Percentiles rank a stretch among this genome's conserved stretches.
Evolutionary conservation across 53 echinoderm and acorn worm species (phyloP).

Genomic region (Holothuria leucospilota): DNA sequence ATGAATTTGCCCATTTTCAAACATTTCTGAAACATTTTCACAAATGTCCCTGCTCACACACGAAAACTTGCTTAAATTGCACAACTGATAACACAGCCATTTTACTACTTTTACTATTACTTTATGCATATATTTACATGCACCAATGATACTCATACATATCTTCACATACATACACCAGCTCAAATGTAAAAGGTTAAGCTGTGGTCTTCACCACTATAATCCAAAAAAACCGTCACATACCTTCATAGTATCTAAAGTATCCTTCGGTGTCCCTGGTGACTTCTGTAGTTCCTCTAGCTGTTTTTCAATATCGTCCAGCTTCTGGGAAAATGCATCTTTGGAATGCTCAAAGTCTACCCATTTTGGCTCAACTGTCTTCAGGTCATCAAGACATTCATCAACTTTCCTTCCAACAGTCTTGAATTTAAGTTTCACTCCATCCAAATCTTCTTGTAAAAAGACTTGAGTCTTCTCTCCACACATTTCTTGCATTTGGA

Average conservation of each 20-base stretch:
- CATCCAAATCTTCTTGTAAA: constrained; percentile 14
- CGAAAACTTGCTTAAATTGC: no score
- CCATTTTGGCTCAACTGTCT: constrained; percentile 22
- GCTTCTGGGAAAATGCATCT: neutral
- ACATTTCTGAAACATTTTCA: no score
- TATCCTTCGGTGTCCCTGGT: neutral
- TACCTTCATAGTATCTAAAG: constrained; percentile 14
- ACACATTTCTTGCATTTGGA: constrained; percentile 7
- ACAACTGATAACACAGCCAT: no score
- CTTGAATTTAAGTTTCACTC: neutral
- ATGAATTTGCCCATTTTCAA: no score
- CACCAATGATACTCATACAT: no score
- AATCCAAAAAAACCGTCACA: no score
- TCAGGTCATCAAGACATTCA: constrained; percentile 2
- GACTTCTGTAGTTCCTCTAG: neutral
- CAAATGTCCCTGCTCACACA: no score
- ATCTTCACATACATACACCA: no score
- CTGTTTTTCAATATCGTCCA: constrained; percentile 7
- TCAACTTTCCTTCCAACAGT: neutral
- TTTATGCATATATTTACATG: no score
- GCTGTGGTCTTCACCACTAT: no score
- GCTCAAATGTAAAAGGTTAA: no score
- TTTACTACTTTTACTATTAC: no score
- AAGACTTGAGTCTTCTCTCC: constrained; percentile 2
- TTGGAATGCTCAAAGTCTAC: constrained; percentile 30